These are phyloP conservation scores for Heterodera schachtii DNA, from an alignment of 1,140 invertebrate genomes.

Conservation along the genomic window DNA sequence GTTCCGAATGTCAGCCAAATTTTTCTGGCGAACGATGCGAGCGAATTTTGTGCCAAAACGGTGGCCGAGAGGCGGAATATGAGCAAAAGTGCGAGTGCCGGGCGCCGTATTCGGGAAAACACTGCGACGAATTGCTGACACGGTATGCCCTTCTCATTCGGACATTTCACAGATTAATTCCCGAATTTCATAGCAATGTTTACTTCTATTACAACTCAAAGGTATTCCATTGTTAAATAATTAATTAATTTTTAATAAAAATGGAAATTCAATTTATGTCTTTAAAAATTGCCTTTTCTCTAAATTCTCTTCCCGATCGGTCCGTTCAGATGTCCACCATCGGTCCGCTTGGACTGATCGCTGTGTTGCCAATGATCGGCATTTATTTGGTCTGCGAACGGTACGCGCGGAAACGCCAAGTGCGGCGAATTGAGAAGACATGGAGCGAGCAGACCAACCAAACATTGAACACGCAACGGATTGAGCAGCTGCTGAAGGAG, in stretches of 20 bases:
- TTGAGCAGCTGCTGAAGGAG: slow-evolving; percentile 46
- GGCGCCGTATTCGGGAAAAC: slow-evolving; percentile 44
- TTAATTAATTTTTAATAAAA: neutral
- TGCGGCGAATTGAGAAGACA: slow-evolving; percentile 51
- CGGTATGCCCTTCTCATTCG: neutral
- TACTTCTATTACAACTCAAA: slow-evolving; percentile 55
- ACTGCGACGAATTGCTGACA: slow-evolving; percentile 52
- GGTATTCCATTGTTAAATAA: slow-evolving; percentile 10
- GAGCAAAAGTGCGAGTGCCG: slow-evolving; percentile 48
- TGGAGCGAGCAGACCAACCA: slow-evolving; percentile 48
- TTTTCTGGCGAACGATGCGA: slow-evolving; percentile 50
- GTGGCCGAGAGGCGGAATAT: slow-evolving; percentile 30
- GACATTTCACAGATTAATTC: too few species aligned
- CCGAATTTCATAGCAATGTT: slow-evolving; percentile 30
- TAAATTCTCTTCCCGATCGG: too few species aligned
- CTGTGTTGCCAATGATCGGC: slow-evolving; percentile 50
- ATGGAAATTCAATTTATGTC: too few species aligned
- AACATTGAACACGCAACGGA: slow-evolving; percentile 31
- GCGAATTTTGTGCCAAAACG: slow-evolving; percentile 47
- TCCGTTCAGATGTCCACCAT: slow-evolving; percentile 38
- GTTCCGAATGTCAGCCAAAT: slow-evolving; percentile 45
- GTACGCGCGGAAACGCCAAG: slow-evolving; percentile 52
- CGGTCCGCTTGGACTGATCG: slow-evolving; percentile 51
- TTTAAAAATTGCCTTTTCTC: too few species aligned
- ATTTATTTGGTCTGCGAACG: slow-evolving; percentile 54